phyloP scores from a whole-genome alignment of 30 jellyfish, hydroid and myxozoan genomes.

The Catostylus mosaicus region DNA sequence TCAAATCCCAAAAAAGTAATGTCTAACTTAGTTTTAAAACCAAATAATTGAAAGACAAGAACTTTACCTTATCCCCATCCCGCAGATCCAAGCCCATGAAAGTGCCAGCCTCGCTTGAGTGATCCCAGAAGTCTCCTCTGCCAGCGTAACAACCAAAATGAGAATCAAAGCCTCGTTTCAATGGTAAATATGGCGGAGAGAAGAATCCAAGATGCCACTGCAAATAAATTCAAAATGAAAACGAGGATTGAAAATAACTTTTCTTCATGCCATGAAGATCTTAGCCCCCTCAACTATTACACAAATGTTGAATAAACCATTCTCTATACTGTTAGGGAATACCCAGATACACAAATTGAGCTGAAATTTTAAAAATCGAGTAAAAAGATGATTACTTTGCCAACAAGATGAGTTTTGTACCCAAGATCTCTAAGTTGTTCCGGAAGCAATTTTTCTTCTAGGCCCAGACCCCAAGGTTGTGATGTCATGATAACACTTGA shows the following conservation, averaged over 20 bases:
- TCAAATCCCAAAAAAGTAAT: too few species aligned
- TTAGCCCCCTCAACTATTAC: too few species aligned
- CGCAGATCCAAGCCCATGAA: constrained; percentile 80
- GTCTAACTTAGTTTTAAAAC: too few species aligned
- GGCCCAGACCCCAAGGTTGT: constrained; percentile 81
- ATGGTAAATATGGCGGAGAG: constrained; percentile 78
- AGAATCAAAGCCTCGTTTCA: constrained; percentile 92
- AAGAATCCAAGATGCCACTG: constrained; percentile 98
- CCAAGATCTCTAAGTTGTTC: constrained; percentile 57
- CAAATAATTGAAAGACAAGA: neutral
- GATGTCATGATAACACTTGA: constrained; percentile 71
- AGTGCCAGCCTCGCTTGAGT: constrained; percentile 74
- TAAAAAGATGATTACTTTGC: constrained; percentile 43
- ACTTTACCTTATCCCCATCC: constrained; percentile 70
- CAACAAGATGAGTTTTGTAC: constrained; percentile 79
- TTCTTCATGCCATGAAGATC: too few species aligned
- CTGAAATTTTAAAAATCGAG: too few species aligned
- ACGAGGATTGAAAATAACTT: too few species aligned
- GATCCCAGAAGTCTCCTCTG: constrained; percentile 97
- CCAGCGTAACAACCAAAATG: constrained; percentile 94
- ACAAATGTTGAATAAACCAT: too few species aligned
- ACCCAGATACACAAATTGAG: too few species aligned
- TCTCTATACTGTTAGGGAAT: too few species aligned
- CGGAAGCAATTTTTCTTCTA: constrained; percentile 71
- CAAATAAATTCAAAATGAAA: too few species aligned